These are phyloP conservation scores for Phthorimaea operculella DNA, from an alignment of 1,140 invertebrate genomes.

Conservation along the genomic window DNA sequence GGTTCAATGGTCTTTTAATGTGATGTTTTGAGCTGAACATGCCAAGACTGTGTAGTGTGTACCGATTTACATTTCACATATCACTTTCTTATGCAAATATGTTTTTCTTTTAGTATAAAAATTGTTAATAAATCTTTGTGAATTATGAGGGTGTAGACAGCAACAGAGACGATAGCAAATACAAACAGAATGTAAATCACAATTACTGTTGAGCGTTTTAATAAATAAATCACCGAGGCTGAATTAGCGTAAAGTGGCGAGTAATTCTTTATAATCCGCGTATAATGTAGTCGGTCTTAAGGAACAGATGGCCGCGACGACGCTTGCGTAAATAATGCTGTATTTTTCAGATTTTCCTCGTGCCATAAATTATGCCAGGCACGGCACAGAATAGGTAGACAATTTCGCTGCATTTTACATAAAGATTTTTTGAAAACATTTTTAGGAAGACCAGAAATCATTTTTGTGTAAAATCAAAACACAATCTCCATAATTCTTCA, in stretches of 20 bases:
- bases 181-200: conserved; percentile 21
- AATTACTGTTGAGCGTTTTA: conserved; percentile 18
- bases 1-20: conserved; percentile 34
- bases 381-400: too few relatives aligned
- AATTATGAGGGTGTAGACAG: background rate
- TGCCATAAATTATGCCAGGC: too few relatives aligned
- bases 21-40: conserved; percentile 17
- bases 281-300: conserved; percentile 36
- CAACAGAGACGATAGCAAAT: conserved; percentile 9
- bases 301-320: conserved; percentile 6
- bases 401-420: too few relatives aligned
- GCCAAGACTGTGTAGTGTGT: conserved; percentile 13
- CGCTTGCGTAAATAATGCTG: too few relatives aligned
- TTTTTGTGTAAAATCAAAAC: too few relatives aligned
- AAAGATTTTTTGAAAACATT: too few relatives aligned
- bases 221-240: conserved; percentile 16
- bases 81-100: conserved; percentile 11
- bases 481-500: too few relatives aligned
- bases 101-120: conserved; percentile 9
- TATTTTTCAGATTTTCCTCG: too few relatives aligned
- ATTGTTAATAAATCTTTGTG: conserved; percentile 6
- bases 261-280: conserved; percentile 37
- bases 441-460: too few relatives aligned
- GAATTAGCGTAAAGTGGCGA: conserved; percentile 22
- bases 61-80: conserved; percentile 20